Evolutionary conservation across 1,140 invertebrate genomes (phyloP), one percentile per base, ranked within the genome.

Genomic region (Aporrectodea caliginosa): DNA sequence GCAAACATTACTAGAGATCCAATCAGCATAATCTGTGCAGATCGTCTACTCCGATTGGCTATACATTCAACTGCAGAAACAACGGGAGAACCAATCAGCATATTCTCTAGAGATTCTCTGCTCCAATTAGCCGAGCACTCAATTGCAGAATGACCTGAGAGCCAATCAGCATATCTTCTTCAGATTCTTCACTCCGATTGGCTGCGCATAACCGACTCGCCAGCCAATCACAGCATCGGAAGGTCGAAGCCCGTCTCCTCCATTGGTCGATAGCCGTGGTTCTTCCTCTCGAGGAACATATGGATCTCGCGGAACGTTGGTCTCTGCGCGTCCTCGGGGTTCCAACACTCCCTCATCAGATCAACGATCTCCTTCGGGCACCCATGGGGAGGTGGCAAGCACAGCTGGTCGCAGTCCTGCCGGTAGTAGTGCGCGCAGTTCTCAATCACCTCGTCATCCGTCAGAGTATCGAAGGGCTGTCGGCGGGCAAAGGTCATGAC

Each of bases 231-330:
- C n/a, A n/a, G n/a, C n/a, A n/a, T n/a, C n/a, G n/a, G n/a, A n/a
- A n/a, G n/a, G n/a, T n/a, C n/a, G n/a, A n/a, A n/a, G n/a, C 22
- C 43, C 43, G 43, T 22, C 30, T 88, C 86, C 69, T 88, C 87
- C 75, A 85, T 84, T 22, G 86, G 85, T 78, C 86, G 85, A 78
- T 88, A 87, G 58, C 94, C 94, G 81, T 95, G 90, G 87, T 94
- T 94, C 89, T 96, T 96, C 82, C 94, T 91, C 85, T 96, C 94
- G 68, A 97, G 90, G 89, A 96, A 97, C 84, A 95, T 91, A 86
- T 95, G 94, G 79, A 97, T 94, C 88, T 97, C 94, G 79, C 92
- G 90, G 89, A 97, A 97, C 80, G 93, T 93, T 27, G 95, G 95
- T n/a, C 77, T 27, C 16, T 73, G 43, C 1, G 35, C 33, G 1